Conservation (phyloP, 2,797 vertebrate genomes). For the Ciconia nigra region DNA sequence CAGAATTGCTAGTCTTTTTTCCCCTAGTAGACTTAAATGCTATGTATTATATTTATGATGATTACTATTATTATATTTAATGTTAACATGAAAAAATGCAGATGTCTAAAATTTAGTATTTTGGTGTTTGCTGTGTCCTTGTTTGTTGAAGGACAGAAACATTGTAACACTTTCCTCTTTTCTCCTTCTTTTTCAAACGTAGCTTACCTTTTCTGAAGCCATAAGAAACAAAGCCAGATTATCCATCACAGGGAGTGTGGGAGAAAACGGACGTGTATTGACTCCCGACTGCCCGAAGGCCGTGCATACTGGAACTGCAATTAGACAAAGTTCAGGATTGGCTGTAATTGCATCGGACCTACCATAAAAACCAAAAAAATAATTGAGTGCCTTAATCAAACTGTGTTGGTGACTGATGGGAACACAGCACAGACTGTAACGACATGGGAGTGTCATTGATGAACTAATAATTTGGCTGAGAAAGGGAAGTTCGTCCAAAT, state of each 20-base stretch:
- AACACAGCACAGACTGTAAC: slow-evolving; percentile 84
- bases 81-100: slow-evolving; percentile 84
- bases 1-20: not conserved
- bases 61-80: slow-evolving; percentile 12
- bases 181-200: slow-evolving; percentile 34
- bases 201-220: slow-evolving; percentile 99
- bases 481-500: slow-evolving; percentile 68
- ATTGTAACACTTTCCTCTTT: slow-evolving; percentile 63
- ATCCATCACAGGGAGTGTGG: slow-evolving; percentile 97
- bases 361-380: slow-evolving; percentile 99
- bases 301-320: slow-evolving; percentile 88
- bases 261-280: slow-evolving; percentile 93
- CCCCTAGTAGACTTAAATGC: not conserved
- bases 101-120: slow-evolving; percentile 87
- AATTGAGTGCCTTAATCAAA: slow-evolving; percentile 96
- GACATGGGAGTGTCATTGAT: slow-evolving; percentile 72
- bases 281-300: slow-evolving; percentile 98
- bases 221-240: slow-evolving; percentile 99
- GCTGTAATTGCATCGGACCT: slow-evolving; percentile 97
- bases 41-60: not conserved
- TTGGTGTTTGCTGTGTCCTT: slow-evolving; percentile 74
- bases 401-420: slow-evolving; percentile 79
- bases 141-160: slow-evolving; percentile 13
- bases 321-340: slow-evolving; percentile 95
- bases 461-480: slow-evolving; percentile 67